phyloP scores from a whole-genome alignment of 2,888 invertebrate species.

The Griposia aprilina region DNA sequence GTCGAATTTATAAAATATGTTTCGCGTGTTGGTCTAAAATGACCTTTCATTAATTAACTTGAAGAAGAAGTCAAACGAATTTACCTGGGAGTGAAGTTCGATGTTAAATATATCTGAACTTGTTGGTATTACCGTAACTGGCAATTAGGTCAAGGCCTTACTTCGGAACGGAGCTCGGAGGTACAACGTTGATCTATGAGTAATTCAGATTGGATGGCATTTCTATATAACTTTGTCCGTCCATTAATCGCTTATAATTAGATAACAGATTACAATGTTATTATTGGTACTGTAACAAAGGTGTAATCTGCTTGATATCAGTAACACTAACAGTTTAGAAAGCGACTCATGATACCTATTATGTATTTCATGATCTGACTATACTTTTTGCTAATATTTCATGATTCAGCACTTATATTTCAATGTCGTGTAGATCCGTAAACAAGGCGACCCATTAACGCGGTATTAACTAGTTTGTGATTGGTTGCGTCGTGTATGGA shows the following conservation, averaged over 20 bases:
- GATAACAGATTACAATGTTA: slow-evolving; percentile 44
- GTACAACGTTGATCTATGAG: slow-evolving; percentile 57
- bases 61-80: neutral
- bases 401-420: neutral
- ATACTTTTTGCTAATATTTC: neutral
- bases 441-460: neutral
- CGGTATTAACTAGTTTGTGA: neutral
- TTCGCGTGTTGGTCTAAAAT: neutral
- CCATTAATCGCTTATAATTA: slow-evolving; percentile 56
- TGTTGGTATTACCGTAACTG: slow-evolving; percentile 43
- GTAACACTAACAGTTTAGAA: slow-evolving; percentile 5
- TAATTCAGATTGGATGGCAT: slow-evolving; percentile 57
- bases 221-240: slow-evolving; percentile 60
- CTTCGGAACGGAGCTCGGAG: slow-evolving; percentile 36
- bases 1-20: neutral
- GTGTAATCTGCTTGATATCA: slow-evolving; percentile 16
- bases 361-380: too few species aligned
- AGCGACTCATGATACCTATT: neutral
- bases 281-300: neutral
- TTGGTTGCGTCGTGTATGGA: neutral
- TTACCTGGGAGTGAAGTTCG: neutral
- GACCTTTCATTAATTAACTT: neutral
- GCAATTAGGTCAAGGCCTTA: slow-evolving; percentile 61
- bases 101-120: slow-evolving; percentile 35
- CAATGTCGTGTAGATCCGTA: neutral